Evolutionary conservation across 2,113 vertebrate genomes (phyloP).

Genomic region (Rhinopomastus cyanomelas): DNA sequence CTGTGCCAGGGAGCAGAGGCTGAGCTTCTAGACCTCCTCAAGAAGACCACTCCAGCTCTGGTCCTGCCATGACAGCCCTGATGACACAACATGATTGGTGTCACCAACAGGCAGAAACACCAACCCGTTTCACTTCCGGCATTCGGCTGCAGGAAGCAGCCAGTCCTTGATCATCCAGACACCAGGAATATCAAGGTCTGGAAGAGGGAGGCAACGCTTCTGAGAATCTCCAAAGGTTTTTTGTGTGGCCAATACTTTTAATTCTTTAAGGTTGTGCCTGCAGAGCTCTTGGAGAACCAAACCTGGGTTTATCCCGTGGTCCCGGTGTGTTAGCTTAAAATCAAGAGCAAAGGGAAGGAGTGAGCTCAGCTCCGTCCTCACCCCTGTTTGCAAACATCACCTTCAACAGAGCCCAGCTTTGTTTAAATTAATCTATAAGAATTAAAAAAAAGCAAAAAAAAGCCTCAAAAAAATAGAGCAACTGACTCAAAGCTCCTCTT

Average conservation of each 20-base stretch:
- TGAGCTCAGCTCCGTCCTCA: not conserved
- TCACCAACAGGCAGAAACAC: not conserved
- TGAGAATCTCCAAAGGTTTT: not conserved
- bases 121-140: not conserved
- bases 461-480: not conserved
- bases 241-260: not conserved
- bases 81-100: rapidly evolving
- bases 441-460: not conserved
- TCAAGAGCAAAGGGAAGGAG: not conserved
- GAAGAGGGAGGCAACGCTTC: not conserved
- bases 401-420: constrained; percentile 15
- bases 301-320: not conserved
- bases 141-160: not conserved
- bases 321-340: not conserved
- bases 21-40: not conserved
- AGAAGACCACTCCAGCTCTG: not conserved
- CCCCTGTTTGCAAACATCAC: constrained; percentile 39
- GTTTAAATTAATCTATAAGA: constrained; percentile 40
- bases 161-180: not conserved
- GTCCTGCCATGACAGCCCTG: not conserved
- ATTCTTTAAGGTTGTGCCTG: not conserved
- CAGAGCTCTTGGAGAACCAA: not conserved
- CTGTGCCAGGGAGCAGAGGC: not conserved
- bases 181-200: not conserved
- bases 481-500: constrained; percentile 52